A percentile compares a stretch with the other conserved stretches of the same genome.
Evolutionary conservation across 2,113 vertebrate species (phyloP).

Genomic region (Zosterops lateralis): DNA sequence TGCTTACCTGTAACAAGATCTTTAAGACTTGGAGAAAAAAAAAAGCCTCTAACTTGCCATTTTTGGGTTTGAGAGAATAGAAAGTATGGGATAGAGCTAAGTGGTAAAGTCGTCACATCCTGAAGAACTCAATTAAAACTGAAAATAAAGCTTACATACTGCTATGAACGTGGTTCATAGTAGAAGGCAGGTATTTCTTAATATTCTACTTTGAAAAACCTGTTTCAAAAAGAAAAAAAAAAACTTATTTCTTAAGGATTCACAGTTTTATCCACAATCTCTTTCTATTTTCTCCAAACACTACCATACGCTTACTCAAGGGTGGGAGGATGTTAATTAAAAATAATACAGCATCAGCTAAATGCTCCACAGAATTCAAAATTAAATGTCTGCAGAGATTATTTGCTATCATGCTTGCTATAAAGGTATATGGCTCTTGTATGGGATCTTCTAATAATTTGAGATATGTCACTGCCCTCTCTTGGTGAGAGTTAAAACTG

Average conservation of each 20-base stretch:
- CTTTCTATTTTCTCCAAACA: neutral
- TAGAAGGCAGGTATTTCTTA: neutral
- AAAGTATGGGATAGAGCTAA: neutral
- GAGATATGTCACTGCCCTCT: conserved; percentile 63
- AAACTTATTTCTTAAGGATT: neutral
- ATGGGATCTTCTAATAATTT: neutral
- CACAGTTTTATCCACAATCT: neutral
- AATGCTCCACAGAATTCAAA: conserved; percentile 23
- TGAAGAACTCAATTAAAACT: neutral
- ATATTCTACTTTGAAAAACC: neutral
- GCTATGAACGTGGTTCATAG: neutral
- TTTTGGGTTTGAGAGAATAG: neutral
- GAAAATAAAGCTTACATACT: neutral
- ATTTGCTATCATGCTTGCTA: neutral
- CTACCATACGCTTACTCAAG: neutral
- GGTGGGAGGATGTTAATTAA: conserved; percentile 8
- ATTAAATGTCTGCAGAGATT: conserved; percentile 16
- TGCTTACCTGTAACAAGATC: neutral
- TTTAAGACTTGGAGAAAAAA: neutral
- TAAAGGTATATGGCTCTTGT: neutral
- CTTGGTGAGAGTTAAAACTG: conserved; percentile 37
- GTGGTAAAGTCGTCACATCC: neutral
- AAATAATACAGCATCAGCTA: conserved; percentile 32
- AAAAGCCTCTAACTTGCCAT: neutral
- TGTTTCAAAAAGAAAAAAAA: neutral